Evolutionary conservation across 2,797 vertebrate genomes (phyloP), one percentile per base, ranked within the genome.

Genomic region (Chrysocyon brachyurus): DNA sequence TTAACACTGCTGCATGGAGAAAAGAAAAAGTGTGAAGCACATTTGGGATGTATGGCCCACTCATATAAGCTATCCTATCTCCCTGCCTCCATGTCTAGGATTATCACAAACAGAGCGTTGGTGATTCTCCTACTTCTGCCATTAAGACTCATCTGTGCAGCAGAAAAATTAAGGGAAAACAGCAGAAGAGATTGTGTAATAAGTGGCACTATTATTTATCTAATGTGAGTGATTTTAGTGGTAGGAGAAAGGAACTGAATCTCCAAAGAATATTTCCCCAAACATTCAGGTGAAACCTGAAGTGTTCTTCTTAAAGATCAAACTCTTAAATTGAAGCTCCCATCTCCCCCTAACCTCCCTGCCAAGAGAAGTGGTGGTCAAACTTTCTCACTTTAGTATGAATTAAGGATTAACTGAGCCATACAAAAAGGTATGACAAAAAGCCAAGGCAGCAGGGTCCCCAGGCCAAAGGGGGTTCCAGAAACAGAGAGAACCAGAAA

Each of bases 241-340:
- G 12, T 33, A 64, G 16, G 66, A 22, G 28, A 94, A 92, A 82
- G 15, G 12, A 92, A 10, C 4, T 21, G 7, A 78, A 59, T 78
- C 36, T 72, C 78, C 33, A 87, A 87, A 68, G 82, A 57, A 12
- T 68, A 56, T 88, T 54, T 89, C 40, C 28, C 28, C 64, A 68
- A 85, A 88, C 5, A 54, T 89, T 81, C 64, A 54, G 3, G 19
- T 86, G 31, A 94, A 82, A 33, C 16, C 40, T 66, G 12, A 94
- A 90, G 33, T 56, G 12, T 17, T 92, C n/a, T 90, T 86, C n/a
- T 73, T 68, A 89, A 96, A 64, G 26, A 40, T 90, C 54, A 96
- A 85, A 85, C 22, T n/a, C 36, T 88, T 28, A 79, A 3, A 49
- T 81, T 84, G 0, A 63, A 70, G 17, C 0, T 2, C 10, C 57